A percentile compares a stretch with the other conserved stretches of the same genome.
phyloP scores from a whole-genome alignment of 2,797 vertebrate genomes.

The Rhincodon typus region DNA sequence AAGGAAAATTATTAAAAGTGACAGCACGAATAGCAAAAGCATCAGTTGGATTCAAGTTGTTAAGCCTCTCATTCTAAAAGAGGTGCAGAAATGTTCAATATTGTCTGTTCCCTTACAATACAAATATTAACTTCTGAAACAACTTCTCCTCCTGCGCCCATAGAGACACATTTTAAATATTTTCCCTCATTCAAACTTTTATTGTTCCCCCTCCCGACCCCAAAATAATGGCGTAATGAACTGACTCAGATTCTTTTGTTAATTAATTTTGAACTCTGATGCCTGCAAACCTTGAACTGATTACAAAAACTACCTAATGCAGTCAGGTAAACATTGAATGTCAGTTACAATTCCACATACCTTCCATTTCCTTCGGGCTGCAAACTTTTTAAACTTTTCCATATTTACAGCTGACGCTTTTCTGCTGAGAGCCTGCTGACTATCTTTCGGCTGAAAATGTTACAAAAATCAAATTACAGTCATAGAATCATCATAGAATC shows the following conservation, averaged over 20 bases:
- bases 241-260: background rate
- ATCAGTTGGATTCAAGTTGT: background rate
- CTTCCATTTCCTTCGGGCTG: constrained; percentile 95
- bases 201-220: background rate
- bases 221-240: background rate
- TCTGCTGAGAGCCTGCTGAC: constrained; percentile 85
- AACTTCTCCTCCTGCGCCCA: background rate
- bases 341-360: constrained; percentile 52
- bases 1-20: too few relatives aligned
- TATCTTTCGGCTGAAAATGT: constrained; percentile 82
- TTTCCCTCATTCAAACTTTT: background rate
- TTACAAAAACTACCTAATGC: background rate
- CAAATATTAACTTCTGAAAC: background rate
- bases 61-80: background rate
- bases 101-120: background rate
- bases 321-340: background rate
- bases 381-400: constrained; percentile 98
- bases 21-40: too few relatives aligned
- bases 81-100: background rate
- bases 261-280: background rate
- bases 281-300: background rate
- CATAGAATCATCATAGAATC: too few relatives aligned
- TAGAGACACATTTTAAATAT: background rate
- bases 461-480: constrained; percentile 38
- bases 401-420: constrained; percentile 98